These are phyloP conservation scores for Taphrorychus bicolor DNA, from an alignment of 2,888 invertebrate species.

Conservation along the genomic window DNA sequence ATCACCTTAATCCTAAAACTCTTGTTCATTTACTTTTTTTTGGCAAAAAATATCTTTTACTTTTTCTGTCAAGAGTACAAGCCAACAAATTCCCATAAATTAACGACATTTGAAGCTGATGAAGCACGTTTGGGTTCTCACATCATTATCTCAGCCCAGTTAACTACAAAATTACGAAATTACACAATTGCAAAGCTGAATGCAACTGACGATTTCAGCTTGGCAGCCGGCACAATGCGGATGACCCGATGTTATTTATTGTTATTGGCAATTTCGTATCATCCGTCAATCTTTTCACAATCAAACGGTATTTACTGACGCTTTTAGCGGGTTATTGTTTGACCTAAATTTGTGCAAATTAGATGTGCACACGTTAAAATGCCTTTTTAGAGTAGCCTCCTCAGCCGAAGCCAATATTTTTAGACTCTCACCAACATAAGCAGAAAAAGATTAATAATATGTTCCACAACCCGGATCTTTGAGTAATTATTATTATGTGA, in stretches of 20 bases:
- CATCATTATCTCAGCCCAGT: not conserved
- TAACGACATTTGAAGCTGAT: not conserved
- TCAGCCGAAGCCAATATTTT: not conserved
- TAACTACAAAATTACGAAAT: not conserved
- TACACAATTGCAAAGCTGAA: not conserved
- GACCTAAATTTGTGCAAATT: not conserved
- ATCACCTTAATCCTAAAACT: no score
- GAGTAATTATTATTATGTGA: not conserved
- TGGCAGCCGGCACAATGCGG: not conserved
- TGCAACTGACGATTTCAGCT: not conserved
- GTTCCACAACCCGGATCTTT: not conserved
- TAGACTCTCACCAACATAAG: not conserved
- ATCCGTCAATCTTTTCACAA: not conserved
- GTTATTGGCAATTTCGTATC: not conserved
- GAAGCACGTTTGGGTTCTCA: not conserved
- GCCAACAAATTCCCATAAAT: no score
- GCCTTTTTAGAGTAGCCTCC: not conserved
- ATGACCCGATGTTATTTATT: not conserved
- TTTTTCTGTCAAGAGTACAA: no score
- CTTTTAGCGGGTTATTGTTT: not conserved
- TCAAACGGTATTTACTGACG: not conserved
- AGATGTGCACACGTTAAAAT: not conserved
- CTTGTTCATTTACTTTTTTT: no score
- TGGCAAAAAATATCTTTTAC: no score
- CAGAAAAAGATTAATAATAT: not conserved